A percentile compares a stretch with the other conserved stretches of the same genome.
phyloP scores from a whole-genome alignment of 2,888 invertebrate genomes.

The Dichetophora obliterata region DNA sequence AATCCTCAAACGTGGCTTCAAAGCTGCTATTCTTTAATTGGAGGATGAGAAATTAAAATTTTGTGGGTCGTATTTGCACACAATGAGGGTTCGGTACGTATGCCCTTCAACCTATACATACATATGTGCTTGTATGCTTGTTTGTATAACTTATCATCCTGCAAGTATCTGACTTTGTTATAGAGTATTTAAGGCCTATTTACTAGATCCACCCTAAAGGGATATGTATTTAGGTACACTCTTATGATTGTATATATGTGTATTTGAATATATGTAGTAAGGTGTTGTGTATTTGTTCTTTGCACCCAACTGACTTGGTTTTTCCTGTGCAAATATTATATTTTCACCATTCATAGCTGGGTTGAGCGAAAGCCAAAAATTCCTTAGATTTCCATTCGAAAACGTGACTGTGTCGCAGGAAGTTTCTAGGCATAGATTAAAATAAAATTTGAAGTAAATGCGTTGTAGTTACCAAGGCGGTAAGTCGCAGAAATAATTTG shows the following conservation, averaged over 20 bases:
- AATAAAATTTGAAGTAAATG: background rate
- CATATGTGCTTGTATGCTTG: too few relatives aligned
- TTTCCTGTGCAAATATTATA: constrained; percentile 44
- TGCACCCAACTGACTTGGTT: constrained; percentile 52
- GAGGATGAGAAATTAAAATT: constrained; percentile 64
- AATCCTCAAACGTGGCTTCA: constrained; percentile 53
- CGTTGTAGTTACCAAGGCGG: background rate
- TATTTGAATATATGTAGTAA: constrained; percentile 17
- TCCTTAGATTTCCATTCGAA: constrained; percentile 5
- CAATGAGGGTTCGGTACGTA: too few relatives aligned
- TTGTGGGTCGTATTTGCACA: background rate
- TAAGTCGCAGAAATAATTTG: background rate
- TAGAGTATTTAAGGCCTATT: background rate
- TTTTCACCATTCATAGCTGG: background rate
- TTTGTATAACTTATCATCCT: too few relatives aligned
- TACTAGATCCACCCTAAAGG: constrained; percentile 1
- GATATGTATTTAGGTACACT: background rate
- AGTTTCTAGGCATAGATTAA: background rate
- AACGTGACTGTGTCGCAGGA: background rate
- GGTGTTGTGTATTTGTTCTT: constrained; percentile 25
- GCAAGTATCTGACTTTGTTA: too few relatives aligned
- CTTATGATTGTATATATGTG: background rate
- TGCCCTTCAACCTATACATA: too few relatives aligned
- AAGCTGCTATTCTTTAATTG: constrained; percentile 66
- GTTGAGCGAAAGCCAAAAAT: background rate